These are phyloP conservation scores for Apodemus agrarius DNA, from an alignment of 2,797 vertebrate genomes.

Conservation along the genomic window DNA sequence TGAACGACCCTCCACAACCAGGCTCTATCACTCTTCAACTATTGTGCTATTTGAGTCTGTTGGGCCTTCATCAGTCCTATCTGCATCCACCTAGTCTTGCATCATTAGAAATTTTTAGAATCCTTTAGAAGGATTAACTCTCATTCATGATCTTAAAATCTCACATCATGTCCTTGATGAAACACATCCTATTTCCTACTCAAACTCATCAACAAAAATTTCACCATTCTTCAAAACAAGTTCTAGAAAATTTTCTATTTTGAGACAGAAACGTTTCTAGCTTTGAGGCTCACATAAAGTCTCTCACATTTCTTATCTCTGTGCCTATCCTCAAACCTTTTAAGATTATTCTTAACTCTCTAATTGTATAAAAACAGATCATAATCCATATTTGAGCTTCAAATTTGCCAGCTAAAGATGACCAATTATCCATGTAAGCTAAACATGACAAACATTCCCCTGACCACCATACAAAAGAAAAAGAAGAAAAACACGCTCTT, in stretches of 20 bases:
- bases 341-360: background rate
- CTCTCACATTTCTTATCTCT: background rate
- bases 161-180: background rate
- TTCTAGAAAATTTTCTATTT: background rate
- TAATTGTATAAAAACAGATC: background rate
- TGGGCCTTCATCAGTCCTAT: background rate
- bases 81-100: background rate
- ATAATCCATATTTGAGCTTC: background rate
- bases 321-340: background rate
- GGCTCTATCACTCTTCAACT: background rate
- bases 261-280: background rate
- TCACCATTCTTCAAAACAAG: background rate
- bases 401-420: background rate
- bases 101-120: background rate
- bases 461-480: background rate
- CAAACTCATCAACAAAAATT: background rate
- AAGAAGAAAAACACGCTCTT: background rate
- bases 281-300: background rate
- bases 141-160: background rate
- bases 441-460: background rate
- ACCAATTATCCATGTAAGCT: background rate
- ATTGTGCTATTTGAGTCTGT: no score
- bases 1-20: fast-evolving
- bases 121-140: background rate
- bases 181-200: background rate